Evolutionary conservation across 2,797 vertebrate species (phyloP), one percentile per base, ranked within the genome.

Genomic region (Scolopax bukidnonensis): DNA sequence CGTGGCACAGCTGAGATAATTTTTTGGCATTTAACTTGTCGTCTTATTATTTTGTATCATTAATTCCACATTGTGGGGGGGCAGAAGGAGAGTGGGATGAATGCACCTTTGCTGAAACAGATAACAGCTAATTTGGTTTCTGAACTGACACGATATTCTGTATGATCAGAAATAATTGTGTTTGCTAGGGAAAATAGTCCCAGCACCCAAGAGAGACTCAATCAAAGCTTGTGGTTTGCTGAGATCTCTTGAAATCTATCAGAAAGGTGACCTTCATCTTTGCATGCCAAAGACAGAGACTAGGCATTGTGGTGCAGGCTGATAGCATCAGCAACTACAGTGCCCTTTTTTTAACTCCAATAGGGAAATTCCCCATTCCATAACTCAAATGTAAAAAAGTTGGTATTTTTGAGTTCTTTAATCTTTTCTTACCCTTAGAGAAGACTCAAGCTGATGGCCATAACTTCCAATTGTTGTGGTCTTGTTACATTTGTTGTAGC

Each of bases 301-400:
- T 11, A 19, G 14, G 7, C 10, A 30, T 16, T 57, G 6, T 24
- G 9, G 23, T 43, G 6, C 27, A 73, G n/a, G 9, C 16, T 57
- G 21, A 8, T 48, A 63, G 9, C 53, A 51, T 23, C 38, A 36
- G 20, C 38, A 57, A 24, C 27, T 15, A 14, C 36, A 47, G 6
- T 38, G 24, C 4, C 17, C 14, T 41, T 6, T 11, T 77, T 68
- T 50, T 33, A 27, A 8, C 32, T 12, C 6, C 1, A 0, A 1
- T 15, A 12, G 7, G 14, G 15, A 15, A 61, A 36, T 36, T 36
- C 36, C 36, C 36, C 15, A 30, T 32, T 41, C 6, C 13, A 56
- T 50, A 68, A 68, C 7, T 6, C 19, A 32, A 51, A 74, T 4
- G 6, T 28, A 41, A 57, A 74, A 47, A 7, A 21, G 11, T 10